These are phyloP conservation scores for Dendroctonus valens DNA, from an alignment of 1,140 invertebrate species.

Conservation along the genomic window DNA sequence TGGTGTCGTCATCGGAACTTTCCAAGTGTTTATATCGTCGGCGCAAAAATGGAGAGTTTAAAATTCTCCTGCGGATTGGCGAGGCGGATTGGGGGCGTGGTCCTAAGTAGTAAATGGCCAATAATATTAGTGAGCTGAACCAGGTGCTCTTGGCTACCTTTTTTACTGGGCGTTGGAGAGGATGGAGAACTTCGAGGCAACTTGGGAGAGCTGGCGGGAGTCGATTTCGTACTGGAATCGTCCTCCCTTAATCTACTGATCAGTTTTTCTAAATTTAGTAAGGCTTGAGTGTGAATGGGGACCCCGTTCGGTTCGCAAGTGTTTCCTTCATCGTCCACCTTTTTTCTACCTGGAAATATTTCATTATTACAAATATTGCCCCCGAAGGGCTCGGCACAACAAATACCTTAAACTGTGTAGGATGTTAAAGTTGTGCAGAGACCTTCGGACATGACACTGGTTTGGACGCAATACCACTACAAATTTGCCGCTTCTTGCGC, in stretches of 20 bases:
- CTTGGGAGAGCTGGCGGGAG: constrained; percentile 59
- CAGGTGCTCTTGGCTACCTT: constrained; percentile 45
- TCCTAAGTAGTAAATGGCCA: constrained; percentile 41
- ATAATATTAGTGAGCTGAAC: too few relatives aligned
- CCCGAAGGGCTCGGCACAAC: too few relatives aligned
- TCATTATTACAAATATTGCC: constrained; percentile 6
- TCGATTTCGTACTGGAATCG: constrained; percentile 41
- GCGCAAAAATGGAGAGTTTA: constrained; percentile 77
- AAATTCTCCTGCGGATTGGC: constrained; percentile 73
- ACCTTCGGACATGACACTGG: too few relatives aligned
- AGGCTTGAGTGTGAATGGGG: constrained; percentile 55
- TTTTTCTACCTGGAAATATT: constrained; percentile 27
- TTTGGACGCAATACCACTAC: too few relatives aligned
- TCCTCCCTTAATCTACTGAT: constrained; percentile 56
- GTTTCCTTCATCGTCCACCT: constrained; percentile 13
- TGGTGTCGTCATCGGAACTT: constrained; percentile 83
- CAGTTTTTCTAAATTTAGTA: constrained; percentile 58
- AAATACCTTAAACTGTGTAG: too few relatives aligned
- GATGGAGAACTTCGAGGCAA: constrained; percentile 69
- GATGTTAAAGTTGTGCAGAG: too few relatives aligned
- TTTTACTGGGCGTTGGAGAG: constrained; percentile 69
- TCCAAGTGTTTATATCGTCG: constrained; percentile 72
- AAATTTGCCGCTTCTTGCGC: too few relatives aligned
- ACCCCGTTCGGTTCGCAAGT: constrained; percentile 41
- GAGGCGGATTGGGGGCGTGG: constrained; percentile 76